Evolutionary conservation across 2,797 vertebrate genomes (phyloP).

Genomic region (Mustela erminea): DNA sequence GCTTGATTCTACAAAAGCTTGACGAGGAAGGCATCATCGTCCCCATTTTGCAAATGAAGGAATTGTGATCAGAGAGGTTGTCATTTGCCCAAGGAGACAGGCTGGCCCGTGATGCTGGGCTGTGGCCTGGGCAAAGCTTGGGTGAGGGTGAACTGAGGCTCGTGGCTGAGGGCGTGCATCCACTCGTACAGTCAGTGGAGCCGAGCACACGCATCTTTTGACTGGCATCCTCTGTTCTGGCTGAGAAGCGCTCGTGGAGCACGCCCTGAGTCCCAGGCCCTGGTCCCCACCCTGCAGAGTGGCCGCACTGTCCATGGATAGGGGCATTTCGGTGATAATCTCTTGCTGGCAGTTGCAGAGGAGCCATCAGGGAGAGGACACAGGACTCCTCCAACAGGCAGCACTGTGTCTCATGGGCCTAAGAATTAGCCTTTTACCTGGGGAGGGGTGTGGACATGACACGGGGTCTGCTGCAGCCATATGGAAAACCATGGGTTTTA

Average conservation of each 20-base stretch:
- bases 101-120: background rate
- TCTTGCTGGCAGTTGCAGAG: background rate
- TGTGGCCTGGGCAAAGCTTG: background rate
- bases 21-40: too few species aligned
- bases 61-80: background rate
- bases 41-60: background rate
- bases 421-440: background rate
- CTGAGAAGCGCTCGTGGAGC: rapidly evolving
- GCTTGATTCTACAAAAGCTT: too few species aligned
- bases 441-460: background rate
- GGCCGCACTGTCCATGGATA: rapidly evolving
- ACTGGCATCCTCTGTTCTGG: background rate
- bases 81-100: too few species aligned
- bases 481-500: background rate
- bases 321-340: background rate
- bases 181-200: rapidly evolving
- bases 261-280: rapidly evolving
- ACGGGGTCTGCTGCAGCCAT: background rate
- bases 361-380: background rate
- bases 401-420: background rate
- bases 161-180: background rate
- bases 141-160: background rate
- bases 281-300: background rate
- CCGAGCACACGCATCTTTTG: rapidly evolving
- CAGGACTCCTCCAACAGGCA: background rate